Conservation (phyloP, 2,113 vertebrate species). For the Paramormyrops kingsleyae region DNA sequence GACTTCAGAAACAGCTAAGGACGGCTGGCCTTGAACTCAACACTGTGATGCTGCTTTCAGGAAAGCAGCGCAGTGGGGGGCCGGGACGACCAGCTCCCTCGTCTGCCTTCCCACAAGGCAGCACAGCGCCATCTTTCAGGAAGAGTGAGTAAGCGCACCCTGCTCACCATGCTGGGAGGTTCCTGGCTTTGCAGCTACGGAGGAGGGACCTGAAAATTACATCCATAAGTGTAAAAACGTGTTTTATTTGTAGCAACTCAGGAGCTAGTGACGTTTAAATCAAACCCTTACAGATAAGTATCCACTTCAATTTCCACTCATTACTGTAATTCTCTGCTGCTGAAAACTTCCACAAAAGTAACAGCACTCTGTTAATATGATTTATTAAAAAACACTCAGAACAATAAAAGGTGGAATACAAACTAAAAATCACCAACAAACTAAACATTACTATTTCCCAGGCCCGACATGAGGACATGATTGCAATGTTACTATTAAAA, state of each 20-base stretch:
- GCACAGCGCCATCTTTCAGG: neutral
- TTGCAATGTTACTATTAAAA: neutral
- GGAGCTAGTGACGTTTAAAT: neutral
- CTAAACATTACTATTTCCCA: neutral
- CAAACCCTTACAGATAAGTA: neutral
- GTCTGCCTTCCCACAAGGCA: neutral
- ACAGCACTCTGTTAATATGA: neutral
- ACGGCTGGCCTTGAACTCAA: constrained; percentile 2
- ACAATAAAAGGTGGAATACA: neutral
- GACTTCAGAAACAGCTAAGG: neutral
- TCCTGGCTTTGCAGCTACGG: neutral
- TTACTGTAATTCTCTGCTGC: neutral
- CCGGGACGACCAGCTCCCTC: neutral
- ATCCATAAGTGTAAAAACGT: neutral
- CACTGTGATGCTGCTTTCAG: neutral
- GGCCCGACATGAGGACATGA: neutral
- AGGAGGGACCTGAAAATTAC: neutral
- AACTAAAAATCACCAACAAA: neutral
- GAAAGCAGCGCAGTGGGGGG: neutral
- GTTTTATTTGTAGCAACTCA: neutral
- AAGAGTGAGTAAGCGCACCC: neutral
- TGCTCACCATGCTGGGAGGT: neutral
- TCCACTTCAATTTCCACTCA: neutral
- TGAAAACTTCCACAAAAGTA: neutral
- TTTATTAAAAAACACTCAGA: neutral